phyloP scores from a whole-genome alignment of 2,113 vertebrate species.

The Cyphomyrus plagiostoma region DNA sequence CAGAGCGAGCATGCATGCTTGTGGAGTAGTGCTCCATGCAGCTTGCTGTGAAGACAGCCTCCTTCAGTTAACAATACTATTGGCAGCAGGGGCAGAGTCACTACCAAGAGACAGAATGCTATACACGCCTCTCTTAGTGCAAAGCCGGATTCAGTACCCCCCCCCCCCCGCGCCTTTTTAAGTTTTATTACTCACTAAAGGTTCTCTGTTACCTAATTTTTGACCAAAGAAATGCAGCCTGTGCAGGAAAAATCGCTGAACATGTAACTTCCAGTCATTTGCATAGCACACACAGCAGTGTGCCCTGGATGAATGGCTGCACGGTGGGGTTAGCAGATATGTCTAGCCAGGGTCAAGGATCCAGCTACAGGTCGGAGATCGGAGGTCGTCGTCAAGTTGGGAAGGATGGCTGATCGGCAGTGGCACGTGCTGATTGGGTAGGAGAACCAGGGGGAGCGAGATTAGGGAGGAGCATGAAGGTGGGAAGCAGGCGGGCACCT shows the following conservation, averaged over 20 bases:
- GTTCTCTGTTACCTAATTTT: neutral
- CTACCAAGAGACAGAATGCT: neutral
- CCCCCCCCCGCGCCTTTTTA: neutral
- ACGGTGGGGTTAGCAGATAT: neutral
- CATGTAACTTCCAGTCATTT: neutral
- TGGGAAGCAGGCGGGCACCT: neutral
- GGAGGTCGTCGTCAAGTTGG: neutral
- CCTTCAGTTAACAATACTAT: neutral
- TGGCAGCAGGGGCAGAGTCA: neutral
- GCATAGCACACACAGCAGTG: neutral
- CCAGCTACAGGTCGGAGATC: neutral
- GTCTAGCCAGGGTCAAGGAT: neutral
- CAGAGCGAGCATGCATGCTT: neutral
- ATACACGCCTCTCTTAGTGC: neutral
- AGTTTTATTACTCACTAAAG: neutral
- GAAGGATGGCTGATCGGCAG: neutral
- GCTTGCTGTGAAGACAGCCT: neutral
- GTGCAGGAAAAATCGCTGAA: neutral
- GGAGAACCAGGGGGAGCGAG: neutral
- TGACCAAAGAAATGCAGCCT: neutral
- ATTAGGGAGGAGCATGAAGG: neutral
- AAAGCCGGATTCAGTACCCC: too few relatives aligned
- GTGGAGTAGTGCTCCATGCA: neutral
- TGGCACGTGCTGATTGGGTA: neutral
- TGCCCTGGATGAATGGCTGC: neutral